Base-by-base conservation (phyloP, 2,113 vertebrate genomes). In the Ursus arctos region DNA sequence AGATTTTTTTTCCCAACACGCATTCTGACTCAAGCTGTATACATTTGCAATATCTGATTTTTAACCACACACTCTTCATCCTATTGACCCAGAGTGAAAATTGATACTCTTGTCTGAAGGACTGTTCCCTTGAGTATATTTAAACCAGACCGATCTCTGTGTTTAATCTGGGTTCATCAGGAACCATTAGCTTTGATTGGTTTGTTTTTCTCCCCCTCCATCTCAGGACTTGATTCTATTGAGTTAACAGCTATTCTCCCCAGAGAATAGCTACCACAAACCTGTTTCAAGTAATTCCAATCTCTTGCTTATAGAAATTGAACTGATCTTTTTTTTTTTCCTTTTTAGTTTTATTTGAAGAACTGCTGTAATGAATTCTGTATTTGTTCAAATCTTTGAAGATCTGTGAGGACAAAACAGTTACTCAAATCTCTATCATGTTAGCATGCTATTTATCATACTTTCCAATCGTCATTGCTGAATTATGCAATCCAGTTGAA, bases 151-250 rank as follows among this genome's bases (percentile, higher is more conserved):
- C 94, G 82, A 98, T 98, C 96, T 98, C 97, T 97, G 76, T 97
- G 91, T 98, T 98, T 98, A 98, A 98, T 98, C 95, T 97, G 91
- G 91, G 95, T 98, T 98, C 98, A 98, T 98, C 97, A 98, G 97
- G 94, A 98, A 95, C 98, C 97, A 97, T 98, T 98, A 98, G 85
- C 91, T 63, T 98, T 97, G 97, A 97, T 97, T 97, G 98, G 97
- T 98, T 98, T 98, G 95, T 97, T 98, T 98, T 97, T 97, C 93
- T 98, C 61, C 82, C 24, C 88, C 85, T 96, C 67, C 71, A 92
- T 96, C 92, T 97, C 85, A 95, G 65, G 55, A 91, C 82, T 96
- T 98, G 95, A 96, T 96, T 98, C 79, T 97, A 97, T 97, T 97
- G 98, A 97, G 97, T 97, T 98, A 98, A 98, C 95, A 97, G 94